Evolutionary conservation across 2,113 vertebrate genomes (phyloP).

Genomic region (Columba janthina): DNA sequence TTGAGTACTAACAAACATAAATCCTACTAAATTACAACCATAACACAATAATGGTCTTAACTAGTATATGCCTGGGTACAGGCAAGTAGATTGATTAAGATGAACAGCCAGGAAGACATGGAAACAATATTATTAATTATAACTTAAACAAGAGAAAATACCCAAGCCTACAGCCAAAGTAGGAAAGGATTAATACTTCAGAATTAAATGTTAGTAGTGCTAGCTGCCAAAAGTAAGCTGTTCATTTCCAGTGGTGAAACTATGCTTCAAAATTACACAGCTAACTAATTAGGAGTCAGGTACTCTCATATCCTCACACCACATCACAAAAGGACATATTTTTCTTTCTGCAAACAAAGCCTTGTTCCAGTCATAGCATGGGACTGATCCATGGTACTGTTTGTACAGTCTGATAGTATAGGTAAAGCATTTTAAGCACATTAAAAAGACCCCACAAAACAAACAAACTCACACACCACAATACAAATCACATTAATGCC

Average conservation of each 20-base stretch:
- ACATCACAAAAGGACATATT: not conserved
- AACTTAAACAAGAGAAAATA: not conserved
- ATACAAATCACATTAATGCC: not conserved
- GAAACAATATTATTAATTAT: not conserved
- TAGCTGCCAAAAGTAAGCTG: not conserved
- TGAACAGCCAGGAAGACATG: not conserved
- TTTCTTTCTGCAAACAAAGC: not conserved
- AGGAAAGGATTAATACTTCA: not conserved
- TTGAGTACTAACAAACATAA: not conserved
- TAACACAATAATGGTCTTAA: not conserved
- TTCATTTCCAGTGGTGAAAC: not conserved
- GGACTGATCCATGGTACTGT: not conserved
- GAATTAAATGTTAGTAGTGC: not conserved
- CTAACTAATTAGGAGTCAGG: not conserved
- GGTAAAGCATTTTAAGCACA: not conserved
- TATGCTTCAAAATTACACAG: not conserved
- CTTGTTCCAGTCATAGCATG: not conserved
- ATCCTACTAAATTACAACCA: not conserved
- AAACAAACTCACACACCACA: not conserved
- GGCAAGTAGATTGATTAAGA: not conserved
- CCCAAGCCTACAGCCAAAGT: not conserved
- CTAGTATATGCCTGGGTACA: not conserved
- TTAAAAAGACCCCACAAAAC: not conserved
- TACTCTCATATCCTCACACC: not conserved
- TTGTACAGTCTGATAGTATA: not conserved